phyloP scores from a whole-genome alignment of 2,888 invertebrate genomes.

The Scaptomyza tumidula region DNA sequence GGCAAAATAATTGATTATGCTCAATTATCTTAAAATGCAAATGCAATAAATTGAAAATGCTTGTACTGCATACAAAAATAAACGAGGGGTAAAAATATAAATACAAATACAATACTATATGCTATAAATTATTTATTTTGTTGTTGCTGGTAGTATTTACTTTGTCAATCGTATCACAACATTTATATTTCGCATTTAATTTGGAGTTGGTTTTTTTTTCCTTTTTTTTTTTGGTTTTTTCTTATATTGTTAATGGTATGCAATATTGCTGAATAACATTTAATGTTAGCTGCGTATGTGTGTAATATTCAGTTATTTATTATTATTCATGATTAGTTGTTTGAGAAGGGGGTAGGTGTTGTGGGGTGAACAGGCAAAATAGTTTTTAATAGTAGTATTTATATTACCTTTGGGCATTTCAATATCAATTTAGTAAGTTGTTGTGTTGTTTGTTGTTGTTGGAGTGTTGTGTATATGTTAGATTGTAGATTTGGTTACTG shows the following conservation, averaged over 20 bases:
- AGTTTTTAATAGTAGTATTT: conserved; percentile 7
- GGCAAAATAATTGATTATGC: conserved; percentile 78
- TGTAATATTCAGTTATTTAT: conserved; percentile 32
- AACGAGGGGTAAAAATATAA: conserved; percentile 2
- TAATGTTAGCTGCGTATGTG: conserved; percentile 34
- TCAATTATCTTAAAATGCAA: conserved; percentile 67
- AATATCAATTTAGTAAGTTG: conserved; percentile 40
- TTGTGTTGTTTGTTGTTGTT: conserved; percentile 28
- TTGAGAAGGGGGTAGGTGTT: not conserved
- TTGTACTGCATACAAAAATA: not conserved
- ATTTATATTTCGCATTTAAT: conserved; percentile 62
- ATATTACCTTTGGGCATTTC: conserved; percentile 22
- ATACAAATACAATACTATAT: conserved; percentile 10
- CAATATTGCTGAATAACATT: conserved; percentile 47
- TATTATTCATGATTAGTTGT: conserved; percentile 24
- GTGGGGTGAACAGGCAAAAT: conserved; percentile 26
- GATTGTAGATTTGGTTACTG: conserved; percentile 43
- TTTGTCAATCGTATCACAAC: conserved; percentile 73
- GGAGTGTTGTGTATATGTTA: conserved; percentile 38
- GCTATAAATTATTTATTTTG: conserved; percentile 2
- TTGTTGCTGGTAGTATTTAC: conserved; percentile 19
- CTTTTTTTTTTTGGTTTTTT: conserved; percentile 1
- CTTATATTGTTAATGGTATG: conserved; percentile 29
- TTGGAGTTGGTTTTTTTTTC: conserved; percentile 10
- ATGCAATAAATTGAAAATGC: conserved; percentile 51